Evolutionary conservation across 2,888 invertebrate species (phyloP).

Genomic region (Drosophila recens): DNA sequence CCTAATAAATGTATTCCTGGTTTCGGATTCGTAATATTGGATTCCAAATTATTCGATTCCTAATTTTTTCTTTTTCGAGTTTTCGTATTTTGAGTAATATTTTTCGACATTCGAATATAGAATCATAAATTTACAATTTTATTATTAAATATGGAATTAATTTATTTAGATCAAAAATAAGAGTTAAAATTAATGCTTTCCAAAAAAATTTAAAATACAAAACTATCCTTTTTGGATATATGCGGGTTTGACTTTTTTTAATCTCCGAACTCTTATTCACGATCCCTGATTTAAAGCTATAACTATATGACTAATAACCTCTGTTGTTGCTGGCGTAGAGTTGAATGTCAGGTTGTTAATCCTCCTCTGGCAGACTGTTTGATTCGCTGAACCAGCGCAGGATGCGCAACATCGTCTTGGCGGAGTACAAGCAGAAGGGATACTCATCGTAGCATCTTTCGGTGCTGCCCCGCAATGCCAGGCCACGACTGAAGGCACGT

Average conservation of each 20-base stretch:
- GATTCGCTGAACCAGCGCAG: conserved; percentile 82
- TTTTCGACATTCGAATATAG: too few relatives aligned
- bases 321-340: conserved; percentile 2
- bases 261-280: not conserved
- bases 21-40: too few relatives aligned
- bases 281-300: conserved; percentile 1
- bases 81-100: too few relatives aligned
- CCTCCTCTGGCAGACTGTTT: conserved; percentile 38
- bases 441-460: conserved; percentile 83
- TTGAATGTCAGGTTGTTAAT: not conserved
- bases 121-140: too few relatives aligned
- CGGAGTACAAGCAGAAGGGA: conserved; percentile 84
- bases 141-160: too few relatives aligned
- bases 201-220: not conserved
- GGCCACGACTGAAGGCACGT: conserved; percentile 82
- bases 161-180: not conserved
- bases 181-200: not conserved
- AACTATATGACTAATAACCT: conserved; percentile 20
- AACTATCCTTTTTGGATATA: not conserved
- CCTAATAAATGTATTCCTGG: too few relatives aligned
- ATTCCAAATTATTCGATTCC: too few relatives aligned
- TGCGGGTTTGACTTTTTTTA: too few relatives aligned
- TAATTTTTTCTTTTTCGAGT: too few relatives aligned
- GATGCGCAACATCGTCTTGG: conserved; percentile 83
- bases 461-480: conserved; percentile 70